Percentiles rank a stretch among this genome's conserved stretches.
Evolutionary conservation across 2,797 vertebrate genomes (phyloP).

Genomic region (Labeo calbasu): DNA sequence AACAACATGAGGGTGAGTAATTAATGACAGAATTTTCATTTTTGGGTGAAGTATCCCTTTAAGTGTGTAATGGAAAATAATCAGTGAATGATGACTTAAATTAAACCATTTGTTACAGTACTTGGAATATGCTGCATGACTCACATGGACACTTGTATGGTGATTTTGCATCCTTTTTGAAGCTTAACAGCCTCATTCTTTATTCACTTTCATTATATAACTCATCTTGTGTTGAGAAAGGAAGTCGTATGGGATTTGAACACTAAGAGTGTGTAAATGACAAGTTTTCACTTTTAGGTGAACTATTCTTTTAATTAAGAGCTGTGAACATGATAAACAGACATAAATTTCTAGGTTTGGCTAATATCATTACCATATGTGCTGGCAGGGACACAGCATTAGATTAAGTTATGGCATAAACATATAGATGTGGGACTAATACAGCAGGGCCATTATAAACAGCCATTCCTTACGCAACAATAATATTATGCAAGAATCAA

Average conservation of each 20-base stretch:
- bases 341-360: conserved; percentile 25
- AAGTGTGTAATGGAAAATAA: background rate
- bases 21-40: no score
- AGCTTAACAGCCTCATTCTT: background rate
- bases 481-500: conserved; percentile 34
- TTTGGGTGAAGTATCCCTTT: background rate
- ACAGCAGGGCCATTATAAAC: conserved; percentile 61
- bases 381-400: conserved; percentile 57
- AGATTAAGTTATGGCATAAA: conserved; percentile 61
- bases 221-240: conserved; percentile 2
- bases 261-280: background rate
- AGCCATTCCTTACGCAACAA: conserved; percentile 39
- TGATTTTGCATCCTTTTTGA: background rate
- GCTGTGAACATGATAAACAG: conserved; percentile 29
- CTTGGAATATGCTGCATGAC: conserved; percentile 3
- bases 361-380: conserved; percentile 59
- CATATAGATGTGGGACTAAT: conserved; percentile 56
- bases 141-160: background rate
- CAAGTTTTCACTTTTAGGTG: background rate
- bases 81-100: conserved; percentile 2
- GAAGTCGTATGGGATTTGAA: conserved; percentile 12
- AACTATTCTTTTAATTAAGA: conserved; percentile 20
- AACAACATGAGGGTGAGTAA: no score
- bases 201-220: background rate
- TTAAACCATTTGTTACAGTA: background rate